Percentiles rank a stretch among this genome's conserved stretches.
Conservation (phyloP, 2,797 vertebrate genomes). For the Macroramphosus scolopax region DNA sequence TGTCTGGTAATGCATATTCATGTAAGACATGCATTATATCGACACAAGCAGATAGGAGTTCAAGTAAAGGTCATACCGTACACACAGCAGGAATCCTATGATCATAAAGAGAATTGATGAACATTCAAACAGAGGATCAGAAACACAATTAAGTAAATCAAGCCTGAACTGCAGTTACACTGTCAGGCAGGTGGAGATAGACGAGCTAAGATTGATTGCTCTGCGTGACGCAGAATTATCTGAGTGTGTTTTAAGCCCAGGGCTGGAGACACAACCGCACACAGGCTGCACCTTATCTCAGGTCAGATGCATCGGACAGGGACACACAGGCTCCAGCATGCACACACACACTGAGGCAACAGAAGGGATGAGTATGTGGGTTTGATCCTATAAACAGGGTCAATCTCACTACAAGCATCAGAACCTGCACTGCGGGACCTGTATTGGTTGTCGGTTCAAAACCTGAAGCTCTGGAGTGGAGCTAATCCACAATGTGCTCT, state of each 20-base stretch:
- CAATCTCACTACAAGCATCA: slow-evolving; percentile 31
- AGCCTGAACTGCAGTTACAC: slow-evolving; percentile 21
- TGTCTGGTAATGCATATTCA: not conserved
- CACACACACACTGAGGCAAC: slow-evolving; percentile 9
- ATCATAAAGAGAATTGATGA: slow-evolving; percentile 1
- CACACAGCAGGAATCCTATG: no score
- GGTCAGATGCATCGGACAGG: slow-evolving; percentile 25
- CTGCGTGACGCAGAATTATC: slow-evolving; percentile 38
- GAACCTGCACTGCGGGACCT: slow-evolving; percentile 25
- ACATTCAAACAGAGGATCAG: slow-evolving; percentile 5
- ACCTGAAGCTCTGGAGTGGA: slow-evolving; percentile 36
- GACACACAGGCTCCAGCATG: slow-evolving; percentile 2
- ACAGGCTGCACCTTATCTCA: slow-evolving; percentile 21
- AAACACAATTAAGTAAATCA: slow-evolving; percentile 20
- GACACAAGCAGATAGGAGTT: no score
- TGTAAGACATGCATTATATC: not conserved
- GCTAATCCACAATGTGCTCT: slow-evolving; percentile 37
- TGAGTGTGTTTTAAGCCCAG: slow-evolving; percentile 9
- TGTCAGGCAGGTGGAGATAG: slow-evolving; percentile 25
- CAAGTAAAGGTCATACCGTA: no score
- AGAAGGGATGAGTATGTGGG: slow-evolving; percentile 12
- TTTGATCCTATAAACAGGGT: slow-evolving; percentile 43
- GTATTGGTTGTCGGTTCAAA: slow-evolving; percentile 45
- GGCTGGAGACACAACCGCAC: slow-evolving; percentile 8
- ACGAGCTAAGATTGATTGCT: slow-evolving; percentile 18